Conservation (phyloP, 2,888 invertebrate genomes). For the Ochropleura leucogaster region DNA sequence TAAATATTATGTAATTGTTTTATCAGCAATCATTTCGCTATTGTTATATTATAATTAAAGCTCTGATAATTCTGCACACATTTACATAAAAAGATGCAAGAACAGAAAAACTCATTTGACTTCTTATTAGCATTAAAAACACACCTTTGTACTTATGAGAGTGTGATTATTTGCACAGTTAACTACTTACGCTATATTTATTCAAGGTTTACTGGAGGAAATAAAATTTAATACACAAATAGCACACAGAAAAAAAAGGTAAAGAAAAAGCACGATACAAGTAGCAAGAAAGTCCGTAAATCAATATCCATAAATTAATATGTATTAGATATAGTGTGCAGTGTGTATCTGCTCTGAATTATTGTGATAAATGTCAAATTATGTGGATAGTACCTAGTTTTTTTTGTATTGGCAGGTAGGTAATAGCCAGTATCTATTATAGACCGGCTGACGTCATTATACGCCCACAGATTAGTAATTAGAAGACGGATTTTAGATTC, state of each 20-base stretch:
- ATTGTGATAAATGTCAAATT: neutral
- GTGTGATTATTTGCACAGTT: neutral
- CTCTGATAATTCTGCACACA: neutral
- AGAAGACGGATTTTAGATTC: neutral
- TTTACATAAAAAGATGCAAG: too few relatives aligned
- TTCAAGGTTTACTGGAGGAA: neutral
- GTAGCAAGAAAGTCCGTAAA: conserved; percentile 7
- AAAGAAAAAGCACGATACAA: neutral
- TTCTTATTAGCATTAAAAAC: neutral
- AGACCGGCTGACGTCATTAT: neutral
- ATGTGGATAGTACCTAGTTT: neutral
- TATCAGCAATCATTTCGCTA: neutral
- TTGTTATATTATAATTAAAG: too few relatives aligned
- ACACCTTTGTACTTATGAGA: neutral
- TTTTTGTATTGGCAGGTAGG: conserved; percentile 8
- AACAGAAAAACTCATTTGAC: neutral
- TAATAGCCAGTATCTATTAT: neutral
- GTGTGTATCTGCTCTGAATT: too few relatives aligned
- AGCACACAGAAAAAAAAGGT: neutral
- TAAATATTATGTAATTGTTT: too few relatives aligned
- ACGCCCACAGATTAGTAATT: neutral
- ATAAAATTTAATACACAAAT: conserved; percentile 2
- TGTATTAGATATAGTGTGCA: too few relatives aligned
- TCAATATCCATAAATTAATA: neutral
- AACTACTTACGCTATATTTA: neutral